Conservation (phyloP, 1,140 invertebrate species). For the Amphibalanus amphitrite region DNA sequence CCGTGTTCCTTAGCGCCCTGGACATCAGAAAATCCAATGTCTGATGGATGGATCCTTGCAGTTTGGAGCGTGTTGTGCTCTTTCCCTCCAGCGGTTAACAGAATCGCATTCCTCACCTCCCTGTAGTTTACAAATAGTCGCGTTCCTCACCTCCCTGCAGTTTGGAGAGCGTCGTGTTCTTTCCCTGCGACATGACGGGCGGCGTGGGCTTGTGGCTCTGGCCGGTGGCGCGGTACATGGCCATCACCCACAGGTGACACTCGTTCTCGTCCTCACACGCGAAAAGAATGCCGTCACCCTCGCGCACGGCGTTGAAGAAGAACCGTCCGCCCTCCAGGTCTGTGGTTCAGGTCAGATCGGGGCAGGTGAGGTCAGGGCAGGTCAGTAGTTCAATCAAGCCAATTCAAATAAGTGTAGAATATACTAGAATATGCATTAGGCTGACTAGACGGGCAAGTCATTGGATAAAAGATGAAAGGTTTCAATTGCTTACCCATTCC, state of each 20-base stretch:
- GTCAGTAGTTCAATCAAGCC: too few species aligned
- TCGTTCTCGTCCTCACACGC: conserved; percentile 97
- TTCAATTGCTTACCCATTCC: conserved; percentile 53
- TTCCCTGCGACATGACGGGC: conserved; percentile 55
- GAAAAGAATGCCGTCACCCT: conserved; percentile 92
- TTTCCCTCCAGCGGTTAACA: not conserved
- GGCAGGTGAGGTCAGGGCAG: not conserved
- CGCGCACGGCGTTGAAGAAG: conserved; percentile 96
- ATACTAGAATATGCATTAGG: too few species aligned
- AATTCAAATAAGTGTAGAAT: too few species aligned
- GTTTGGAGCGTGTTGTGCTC: not conserved
- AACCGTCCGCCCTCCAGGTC: conserved; percentile 71
- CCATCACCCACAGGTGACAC: conserved; percentile 96
- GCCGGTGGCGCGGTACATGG: conserved; percentile 94
- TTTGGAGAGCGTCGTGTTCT: conserved; percentile 69
- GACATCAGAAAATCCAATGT: too few species aligned
- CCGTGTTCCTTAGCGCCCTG: too few species aligned
- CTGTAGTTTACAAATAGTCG: too few species aligned
- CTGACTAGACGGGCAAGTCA: too few species aligned
- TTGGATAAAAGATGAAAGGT: too few species aligned
- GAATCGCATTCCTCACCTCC: too few species aligned
- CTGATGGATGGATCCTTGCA: too few species aligned
- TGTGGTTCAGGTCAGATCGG: conserved; percentile 20
- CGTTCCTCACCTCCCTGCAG: conserved; percentile 65
- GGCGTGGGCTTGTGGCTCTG: conserved; percentile 97